Evolutionary conservation across 2,888 invertebrate species (phyloP), one percentile per base, ranked within the genome.

Genomic region (Cistogaster globosa): DNA sequence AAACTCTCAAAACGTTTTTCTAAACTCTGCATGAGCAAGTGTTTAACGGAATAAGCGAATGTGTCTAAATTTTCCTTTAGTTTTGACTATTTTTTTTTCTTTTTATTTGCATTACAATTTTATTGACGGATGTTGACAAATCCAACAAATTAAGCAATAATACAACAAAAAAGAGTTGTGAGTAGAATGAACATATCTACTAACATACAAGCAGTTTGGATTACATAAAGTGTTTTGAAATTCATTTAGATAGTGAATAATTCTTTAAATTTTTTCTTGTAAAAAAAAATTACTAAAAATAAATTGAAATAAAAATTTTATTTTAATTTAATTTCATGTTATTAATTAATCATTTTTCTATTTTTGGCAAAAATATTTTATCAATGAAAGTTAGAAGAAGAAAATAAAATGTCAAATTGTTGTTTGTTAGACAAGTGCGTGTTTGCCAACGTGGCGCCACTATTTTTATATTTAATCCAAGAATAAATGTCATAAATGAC

Each of bases 41-140:
- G 42, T 32, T 12, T 45, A 45, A 62, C 26, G 42, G 55, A 22
- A 20, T 36, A 55, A 26, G 53, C 53, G n/a, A 7, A 14, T 65
- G 20, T 32, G 45, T 65, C 2, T 12, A 67, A 51, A 58, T 53
- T 53, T 69, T 36, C 18, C 51, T 58, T 0, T 58, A 76, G 58
- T 42, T 74, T 60, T 55, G n/a, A 42, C 53, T 20, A 53, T 53
- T 38, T 32, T 65, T 65, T 79, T 58, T 26, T 32, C 60, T 65
- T 79, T 53, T 48, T 68, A 48, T 68, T 58, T 32, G 57, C 67
- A 9, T 69, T 74, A 55, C 68, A 78, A 67, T 18, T 55, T 82
- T 78, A 82, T 85, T 85, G 85, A 82, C 82, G 78, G 78, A 82
- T 78, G 78, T 85, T 85, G 85, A 82, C 74, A 84, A 68, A 4